These are phyloP conservation scores for Clunio marinus DNA, from an alignment of 2,888 invertebrate species.

Conservation along the genomic window DNA sequence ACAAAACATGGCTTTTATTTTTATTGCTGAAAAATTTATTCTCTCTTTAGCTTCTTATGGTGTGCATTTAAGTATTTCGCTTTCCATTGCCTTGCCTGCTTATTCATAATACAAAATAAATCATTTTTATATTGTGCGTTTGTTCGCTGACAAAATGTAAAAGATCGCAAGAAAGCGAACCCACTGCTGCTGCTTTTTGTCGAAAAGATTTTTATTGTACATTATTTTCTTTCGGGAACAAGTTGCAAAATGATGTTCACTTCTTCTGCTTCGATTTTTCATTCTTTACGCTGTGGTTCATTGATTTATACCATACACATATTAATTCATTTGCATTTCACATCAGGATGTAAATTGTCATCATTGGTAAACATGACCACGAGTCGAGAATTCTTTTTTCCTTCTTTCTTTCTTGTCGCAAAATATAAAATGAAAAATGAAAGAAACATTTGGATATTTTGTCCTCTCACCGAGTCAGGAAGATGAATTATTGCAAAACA, in stretches of 20 bases:
- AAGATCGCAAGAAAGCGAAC: not conserved
- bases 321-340: conserved; percentile 3
- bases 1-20: too few relatives aligned
- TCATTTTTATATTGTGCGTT: conserved; percentile 10
- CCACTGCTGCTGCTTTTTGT: conserved; percentile 7
- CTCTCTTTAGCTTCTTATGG: conserved; percentile 6
- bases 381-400: not conserved
- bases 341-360: not conserved
- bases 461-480: not conserved
- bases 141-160: not conserved
- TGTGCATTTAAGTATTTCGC: too few relatives aligned
- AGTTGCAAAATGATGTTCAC: conserved; percentile 2
- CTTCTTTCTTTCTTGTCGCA: not conserved
- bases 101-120: conserved; percentile 3
- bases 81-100: too few relatives aligned
- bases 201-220: too few relatives aligned
- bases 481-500: not conserved
- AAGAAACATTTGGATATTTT: not conserved
- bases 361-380: conserved; percentile 5
- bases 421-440: too few relatives aligned
- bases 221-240: not conserved
- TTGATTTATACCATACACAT: not conserved
- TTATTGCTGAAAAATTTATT: conserved; percentile 7
- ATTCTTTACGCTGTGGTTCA: not conserved
- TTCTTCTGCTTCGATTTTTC: too few relatives aligned